phyloP scores from a whole-genome alignment of 2,888 invertebrate species.

The Eupithecia centaureata region DNA sequence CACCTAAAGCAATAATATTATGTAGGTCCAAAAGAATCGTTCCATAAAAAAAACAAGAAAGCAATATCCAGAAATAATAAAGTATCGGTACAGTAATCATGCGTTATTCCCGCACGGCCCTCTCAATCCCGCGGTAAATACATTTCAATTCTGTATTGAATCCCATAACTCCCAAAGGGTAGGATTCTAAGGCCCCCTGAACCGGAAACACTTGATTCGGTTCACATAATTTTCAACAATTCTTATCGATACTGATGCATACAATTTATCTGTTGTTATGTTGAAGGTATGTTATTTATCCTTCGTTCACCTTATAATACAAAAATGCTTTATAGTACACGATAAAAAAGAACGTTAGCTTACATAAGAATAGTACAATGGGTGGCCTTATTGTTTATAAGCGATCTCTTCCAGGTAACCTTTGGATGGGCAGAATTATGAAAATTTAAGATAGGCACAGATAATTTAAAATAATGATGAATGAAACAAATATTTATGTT shows the following conservation, averaged over 20 bases:
- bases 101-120: slow-evolving; percentile 60
- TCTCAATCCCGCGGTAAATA: slow-evolving; percentile 65
- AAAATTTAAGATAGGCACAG: no score
- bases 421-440: no score
- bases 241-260: neutral
- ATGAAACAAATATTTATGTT: no score
- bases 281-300: no score
- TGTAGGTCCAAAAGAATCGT: slow-evolving; percentile 3
- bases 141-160: slow-evolving; percentile 74
- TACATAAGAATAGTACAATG: no score
- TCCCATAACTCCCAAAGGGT: slow-evolving; percentile 55
- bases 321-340: no score
- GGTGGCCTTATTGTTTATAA: no score
- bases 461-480: no score
- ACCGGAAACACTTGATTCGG: slow-evolving; percentile 2
- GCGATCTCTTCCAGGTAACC: no score
- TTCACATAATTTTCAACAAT: neutral
- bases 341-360: no score
- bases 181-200: slow-evolving; percentile 12
- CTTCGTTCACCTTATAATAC: no score
- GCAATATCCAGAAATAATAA: slow-evolving; percentile 36
- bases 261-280: neutral
- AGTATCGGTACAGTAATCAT: slow-evolving; percentile 54
- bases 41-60: slow-evolving; percentile 25
- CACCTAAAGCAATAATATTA: slow-evolving; percentile 3